Conservation (phyloP, 2,888 invertebrate genomes). For the Malthinus seriepunctatus region DNA sequence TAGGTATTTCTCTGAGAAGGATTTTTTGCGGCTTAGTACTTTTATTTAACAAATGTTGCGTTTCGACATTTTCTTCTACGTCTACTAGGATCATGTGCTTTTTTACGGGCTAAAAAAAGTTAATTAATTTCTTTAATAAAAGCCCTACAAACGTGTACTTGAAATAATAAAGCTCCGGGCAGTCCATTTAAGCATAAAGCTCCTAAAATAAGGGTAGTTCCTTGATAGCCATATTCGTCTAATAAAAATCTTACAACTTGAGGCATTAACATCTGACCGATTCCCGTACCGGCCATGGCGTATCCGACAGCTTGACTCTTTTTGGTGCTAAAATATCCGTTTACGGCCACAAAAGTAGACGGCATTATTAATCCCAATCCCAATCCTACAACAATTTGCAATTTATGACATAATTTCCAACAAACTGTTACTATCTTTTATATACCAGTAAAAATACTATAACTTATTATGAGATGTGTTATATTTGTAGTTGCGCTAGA, state of each 20-base stretch:
- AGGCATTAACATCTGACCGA: constrained; percentile 76
- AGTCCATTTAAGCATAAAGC: constrained; percentile 65
- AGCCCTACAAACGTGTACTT: constrained; percentile 56
- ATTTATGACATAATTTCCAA: constrained; percentile 12
- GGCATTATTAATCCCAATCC: constrained; percentile 74
- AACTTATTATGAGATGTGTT: constrained; percentile 60
- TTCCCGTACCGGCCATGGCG: constrained; percentile 74
- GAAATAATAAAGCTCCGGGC: constrained; percentile 53
- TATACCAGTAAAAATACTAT: constrained; percentile 60
- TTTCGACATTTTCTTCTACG: constrained; percentile 4
- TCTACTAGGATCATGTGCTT: constrained; percentile 55
- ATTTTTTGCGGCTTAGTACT: not conserved
- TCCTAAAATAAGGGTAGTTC: constrained; percentile 67
- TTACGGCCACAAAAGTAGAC: constrained; percentile 72
- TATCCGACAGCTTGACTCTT: constrained; percentile 76
- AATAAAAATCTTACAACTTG: constrained; percentile 69
- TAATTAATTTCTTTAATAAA: too few relatives aligned
- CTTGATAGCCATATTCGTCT: constrained; percentile 66
- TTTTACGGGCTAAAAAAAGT: constrained; percentile 60
- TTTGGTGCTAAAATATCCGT: constrained; percentile 68
- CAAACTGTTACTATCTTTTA: constrained; percentile 14
- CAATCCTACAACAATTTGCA: constrained; percentile 56
- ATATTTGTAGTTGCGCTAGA: constrained; percentile 59
- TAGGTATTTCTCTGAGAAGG: not conserved
- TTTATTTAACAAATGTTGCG: constrained; percentile 11